A percentile compares a stretch with the other conserved stretches of the same genome.
These are phyloP conservation scores for Prorops nasuta DNA, from an alignment of 1,140 invertebrate genomes.

Conservation along the genomic window DNA sequence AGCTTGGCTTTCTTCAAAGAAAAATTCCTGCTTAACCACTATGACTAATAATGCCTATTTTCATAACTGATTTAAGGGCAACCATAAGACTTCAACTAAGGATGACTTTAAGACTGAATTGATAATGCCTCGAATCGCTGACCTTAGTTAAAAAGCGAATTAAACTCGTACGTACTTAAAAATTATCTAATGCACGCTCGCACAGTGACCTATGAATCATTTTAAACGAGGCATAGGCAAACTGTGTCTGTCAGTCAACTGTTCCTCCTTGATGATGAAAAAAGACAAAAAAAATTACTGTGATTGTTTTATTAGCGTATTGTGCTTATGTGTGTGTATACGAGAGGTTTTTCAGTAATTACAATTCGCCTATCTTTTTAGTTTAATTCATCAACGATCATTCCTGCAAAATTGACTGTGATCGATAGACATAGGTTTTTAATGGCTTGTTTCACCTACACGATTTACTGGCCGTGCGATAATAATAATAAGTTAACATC, in stretches of 20 bases:
- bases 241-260: constrained; percentile 9
- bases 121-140: constrained; percentile 26
- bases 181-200: constrained; percentile 13
- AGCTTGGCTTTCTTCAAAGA: too few species aligned
- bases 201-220: constrained; percentile 24
- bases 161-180: background rate
- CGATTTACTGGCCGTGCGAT: too few species aligned
- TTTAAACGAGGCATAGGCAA: constrained; percentile 12
- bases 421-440: constrained; percentile 34
- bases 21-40: too few species aligned
- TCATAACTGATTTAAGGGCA: too few species aligned
- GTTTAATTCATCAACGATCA: too few species aligned
- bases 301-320: too few species aligned
- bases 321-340: too few species aligned
- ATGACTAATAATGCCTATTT: too few species aligned
- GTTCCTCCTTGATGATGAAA: constrained; percentile 1
- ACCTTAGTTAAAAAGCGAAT: constrained; percentile 27
- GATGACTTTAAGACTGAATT: constrained; percentile 39
- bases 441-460: too few species aligned
- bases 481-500: constrained; percentile 7
- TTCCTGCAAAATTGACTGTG: constrained; percentile 42
- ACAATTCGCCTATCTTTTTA: too few species aligned
- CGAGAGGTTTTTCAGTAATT: too few species aligned
- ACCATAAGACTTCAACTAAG: constrained; percentile 17
- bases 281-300: too few species aligned